These are phyloP conservation scores for Proales similis DNA, from an alignment of 1,140 invertebrate species.

Conservation along the genomic window DNA sequence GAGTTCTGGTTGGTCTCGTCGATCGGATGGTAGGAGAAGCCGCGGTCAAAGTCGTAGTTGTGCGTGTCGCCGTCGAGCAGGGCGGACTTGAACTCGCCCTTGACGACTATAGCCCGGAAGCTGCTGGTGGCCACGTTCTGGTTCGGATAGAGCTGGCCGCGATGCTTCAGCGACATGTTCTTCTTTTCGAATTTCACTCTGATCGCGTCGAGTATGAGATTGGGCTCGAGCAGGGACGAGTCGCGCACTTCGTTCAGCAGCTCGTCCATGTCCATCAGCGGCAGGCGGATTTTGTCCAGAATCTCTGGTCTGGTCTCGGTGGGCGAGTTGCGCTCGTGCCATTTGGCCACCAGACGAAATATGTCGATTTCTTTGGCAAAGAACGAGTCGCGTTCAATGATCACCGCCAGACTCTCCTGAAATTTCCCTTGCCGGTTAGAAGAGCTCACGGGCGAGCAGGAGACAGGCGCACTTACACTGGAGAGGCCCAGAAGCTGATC, in stretches of 20 bases:
- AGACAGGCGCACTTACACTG: slow-evolving; percentile 53
- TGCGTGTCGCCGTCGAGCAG: slow-evolving; percentile 76
- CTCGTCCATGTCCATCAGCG: slow-evolving; percentile 76
- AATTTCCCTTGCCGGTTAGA: slow-evolving; percentile 55
- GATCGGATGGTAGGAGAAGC: slow-evolving; percentile 85
- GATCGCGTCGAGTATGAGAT: slow-evolving; percentile 87
- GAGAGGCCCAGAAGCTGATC: slow-evolving; percentile 76
- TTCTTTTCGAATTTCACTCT: slow-evolving; percentile 54
- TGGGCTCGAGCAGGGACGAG: slow-evolving; percentile 72
- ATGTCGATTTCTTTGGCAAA: slow-evolving; percentile 90
- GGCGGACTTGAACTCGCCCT: slow-evolving; percentile 69
- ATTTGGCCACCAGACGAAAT: slow-evolving; percentile 75
- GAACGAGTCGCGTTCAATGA: slow-evolving; percentile 86
- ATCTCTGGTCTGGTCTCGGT: slow-evolving; percentile 53
- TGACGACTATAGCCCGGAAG: slow-evolving; percentile 62
- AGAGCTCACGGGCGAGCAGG: slow-evolving; percentile 39
- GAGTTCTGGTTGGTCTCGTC: slow-evolving; percentile 58
- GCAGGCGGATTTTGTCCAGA: slow-evolving; percentile 64
- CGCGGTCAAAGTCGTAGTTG: slow-evolving; percentile 82
- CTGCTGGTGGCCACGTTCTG: slow-evolving; percentile 77
- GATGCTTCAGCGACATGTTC: slow-evolving; percentile 1
- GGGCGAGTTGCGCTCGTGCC: slow-evolving; percentile 70
- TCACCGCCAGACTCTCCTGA: slow-evolving; percentile 58
- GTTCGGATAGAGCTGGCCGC: slow-evolving; percentile 60
- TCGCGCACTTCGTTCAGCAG: slow-evolving; percentile 77